phyloP scores from a whole-genome alignment of 2,113 vertebrate genomes.

The Eudyptes chrysolophus region DNA sequence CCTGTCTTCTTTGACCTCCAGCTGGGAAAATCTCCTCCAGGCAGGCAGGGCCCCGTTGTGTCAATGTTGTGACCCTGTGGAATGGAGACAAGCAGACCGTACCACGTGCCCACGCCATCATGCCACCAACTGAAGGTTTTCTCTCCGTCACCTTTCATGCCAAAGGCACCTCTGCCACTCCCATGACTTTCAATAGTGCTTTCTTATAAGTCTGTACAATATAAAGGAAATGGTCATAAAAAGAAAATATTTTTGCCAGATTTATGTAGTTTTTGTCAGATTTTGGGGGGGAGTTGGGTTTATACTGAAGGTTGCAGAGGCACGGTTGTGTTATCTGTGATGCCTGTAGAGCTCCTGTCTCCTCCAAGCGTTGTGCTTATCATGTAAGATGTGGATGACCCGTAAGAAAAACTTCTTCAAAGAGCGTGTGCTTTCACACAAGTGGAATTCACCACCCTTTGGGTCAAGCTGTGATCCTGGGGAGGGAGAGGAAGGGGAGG shows the following conservation, averaged over 20 bases:
- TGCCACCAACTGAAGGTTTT: neutral
- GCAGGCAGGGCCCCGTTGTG: neutral
- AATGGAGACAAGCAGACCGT: neutral
- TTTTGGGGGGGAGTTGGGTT: fast-evolving
- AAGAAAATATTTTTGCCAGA: neutral
- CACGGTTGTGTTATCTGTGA: fast-evolving
- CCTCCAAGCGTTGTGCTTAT: neutral
- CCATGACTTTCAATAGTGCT: neutral
- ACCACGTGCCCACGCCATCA: neutral
- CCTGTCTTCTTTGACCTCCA: neutral
- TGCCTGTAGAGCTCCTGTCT: neutral
- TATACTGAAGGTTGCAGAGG: neutral
- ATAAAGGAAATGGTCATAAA: neutral
- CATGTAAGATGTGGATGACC: neutral
- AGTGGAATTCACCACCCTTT: neutral
- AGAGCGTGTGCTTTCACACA: neutral
- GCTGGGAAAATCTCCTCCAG: neutral
- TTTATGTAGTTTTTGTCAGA: neutral
- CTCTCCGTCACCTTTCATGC: neutral
- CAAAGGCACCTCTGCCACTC: neutral
- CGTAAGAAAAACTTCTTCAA: neutral
- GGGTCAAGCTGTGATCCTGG: neutral
- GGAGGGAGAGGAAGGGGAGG: neutral
- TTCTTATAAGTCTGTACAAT: neutral
- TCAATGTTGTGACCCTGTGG: neutral